Evolutionary conservation across 2,797 vertebrate genomes (phyloP).

Genomic region (Trichosurus vulpecula): DNA sequence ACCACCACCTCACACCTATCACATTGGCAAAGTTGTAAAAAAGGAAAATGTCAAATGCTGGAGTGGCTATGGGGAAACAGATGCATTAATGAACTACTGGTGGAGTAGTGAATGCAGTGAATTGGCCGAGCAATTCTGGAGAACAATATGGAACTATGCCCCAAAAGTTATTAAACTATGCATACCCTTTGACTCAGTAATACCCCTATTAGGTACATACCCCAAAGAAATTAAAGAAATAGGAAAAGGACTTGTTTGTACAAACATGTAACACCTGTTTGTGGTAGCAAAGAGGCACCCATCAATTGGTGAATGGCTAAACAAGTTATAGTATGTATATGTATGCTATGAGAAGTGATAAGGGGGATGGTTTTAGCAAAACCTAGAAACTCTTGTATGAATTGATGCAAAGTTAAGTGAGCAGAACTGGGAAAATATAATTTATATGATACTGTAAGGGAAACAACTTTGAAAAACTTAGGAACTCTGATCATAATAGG

Average conservation of each 20-base stretch:
- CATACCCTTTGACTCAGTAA: not conserved
- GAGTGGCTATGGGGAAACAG: not conserved
- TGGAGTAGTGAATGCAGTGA: not conserved
- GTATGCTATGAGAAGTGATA: not conserved
- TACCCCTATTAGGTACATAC: not conserved
- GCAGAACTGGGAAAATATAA: not conserved
- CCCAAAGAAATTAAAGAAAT: not conserved
- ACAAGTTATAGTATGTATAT: not conserved
- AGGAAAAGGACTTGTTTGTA: not conserved
- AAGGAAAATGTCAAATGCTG: not conserved
- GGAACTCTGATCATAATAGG: not conserved
- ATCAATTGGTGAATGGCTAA: not conserved
- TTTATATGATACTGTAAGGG: not conserved
- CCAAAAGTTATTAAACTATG: not conserved
- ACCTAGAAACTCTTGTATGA: not conserved
- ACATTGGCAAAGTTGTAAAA: not conserved
- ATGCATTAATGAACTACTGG: not conserved
- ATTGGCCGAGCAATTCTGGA: not conserved
- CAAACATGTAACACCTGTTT: not conserved
- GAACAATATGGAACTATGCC: not conserved
- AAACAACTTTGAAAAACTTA: not conserved
- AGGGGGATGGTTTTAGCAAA: not conserved
- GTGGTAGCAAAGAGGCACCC: not conserved
- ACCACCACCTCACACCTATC: not conserved
- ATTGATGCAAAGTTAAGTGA: not conserved